Conservation (phyloP, 2,113 vertebrate species). For the Procapra przewalskii region DNA sequence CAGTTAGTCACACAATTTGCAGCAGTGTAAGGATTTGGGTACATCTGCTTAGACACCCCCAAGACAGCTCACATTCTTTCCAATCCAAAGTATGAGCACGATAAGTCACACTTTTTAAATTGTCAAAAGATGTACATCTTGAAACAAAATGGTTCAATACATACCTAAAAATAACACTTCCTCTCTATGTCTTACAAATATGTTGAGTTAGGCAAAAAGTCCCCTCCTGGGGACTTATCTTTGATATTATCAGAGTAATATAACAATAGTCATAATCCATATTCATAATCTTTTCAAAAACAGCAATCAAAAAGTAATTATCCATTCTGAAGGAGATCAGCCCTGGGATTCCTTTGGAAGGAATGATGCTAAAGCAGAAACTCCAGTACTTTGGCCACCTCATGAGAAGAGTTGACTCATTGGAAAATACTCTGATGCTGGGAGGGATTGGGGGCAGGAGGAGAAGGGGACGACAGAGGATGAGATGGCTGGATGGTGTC, state of each 20-base stretch:
- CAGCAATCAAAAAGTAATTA: background rate
- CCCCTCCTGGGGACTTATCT: background rate
- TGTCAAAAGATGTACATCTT: background rate
- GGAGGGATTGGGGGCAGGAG: too few species aligned
- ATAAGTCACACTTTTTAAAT: conserved; percentile 37
- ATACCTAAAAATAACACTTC: background rate
- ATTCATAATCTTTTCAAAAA: background rate
- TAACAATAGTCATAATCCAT: background rate
- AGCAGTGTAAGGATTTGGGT: background rate
- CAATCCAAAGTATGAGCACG: background rate
- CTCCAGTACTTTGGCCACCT: too few species aligned
- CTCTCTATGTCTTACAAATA: background rate
- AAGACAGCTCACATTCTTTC: background rate
- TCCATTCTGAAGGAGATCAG: background rate
- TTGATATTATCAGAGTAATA: background rate
- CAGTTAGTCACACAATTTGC: conserved; percentile 26
- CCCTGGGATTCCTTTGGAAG: too few species aligned
- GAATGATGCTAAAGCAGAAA: too few species aligned
- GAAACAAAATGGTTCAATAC: background rate
- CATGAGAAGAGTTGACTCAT: too few species aligned
- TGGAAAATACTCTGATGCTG: too few species aligned
- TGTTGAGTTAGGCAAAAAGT: background rate
- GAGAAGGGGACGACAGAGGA: too few species aligned
- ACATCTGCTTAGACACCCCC: background rate
- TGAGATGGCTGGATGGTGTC: too few species aligned